A percentile compares a stretch with the other conserved stretches of the same genome.
These are phyloP conservation scores for Ophonus ardosiacus DNA, from an alignment of 2,888 invertebrate genomes.

Conservation along the genomic window DNA sequence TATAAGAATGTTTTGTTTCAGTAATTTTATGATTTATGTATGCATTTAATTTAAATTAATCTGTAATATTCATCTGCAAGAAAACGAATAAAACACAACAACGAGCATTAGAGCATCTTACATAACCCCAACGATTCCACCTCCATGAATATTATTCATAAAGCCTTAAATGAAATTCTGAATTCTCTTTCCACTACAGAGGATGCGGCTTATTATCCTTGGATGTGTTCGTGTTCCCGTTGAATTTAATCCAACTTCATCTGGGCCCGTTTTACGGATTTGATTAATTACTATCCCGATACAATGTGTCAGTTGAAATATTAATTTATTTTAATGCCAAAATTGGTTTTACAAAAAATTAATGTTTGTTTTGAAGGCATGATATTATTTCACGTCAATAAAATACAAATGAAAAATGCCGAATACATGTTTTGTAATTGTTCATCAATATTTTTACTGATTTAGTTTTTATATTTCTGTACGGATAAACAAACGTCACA, in stretches of 20 bases:
- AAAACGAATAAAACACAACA: background rate
- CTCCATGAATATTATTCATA: conserved; percentile 32
- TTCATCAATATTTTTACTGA: too few relatives aligned
- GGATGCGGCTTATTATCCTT: conserved; percentile 16
- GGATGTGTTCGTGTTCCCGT: conserved; percentile 6
- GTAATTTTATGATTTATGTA: too few relatives aligned
- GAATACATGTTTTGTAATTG: too few relatives aligned
- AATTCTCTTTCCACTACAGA: background rate
- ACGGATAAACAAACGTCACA: too few relatives aligned
- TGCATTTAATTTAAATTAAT: too few relatives aligned
- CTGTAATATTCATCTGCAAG: background rate
- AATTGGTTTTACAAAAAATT: background rate
- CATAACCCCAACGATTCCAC: background rate
- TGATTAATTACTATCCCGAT: conserved; percentile 45
- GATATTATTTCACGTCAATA: too few relatives aligned
- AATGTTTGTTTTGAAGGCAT: background rate
- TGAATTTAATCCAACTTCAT: conserved; percentile 14
- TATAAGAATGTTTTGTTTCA: too few relatives aligned
- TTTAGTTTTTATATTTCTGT: too few relatives aligned
- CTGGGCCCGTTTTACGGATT: conserved; percentile 8
- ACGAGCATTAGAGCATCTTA: background rate
- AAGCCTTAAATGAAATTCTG: conserved; percentile 32
- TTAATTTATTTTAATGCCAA: conserved; percentile 16
- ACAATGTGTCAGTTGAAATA: conserved; percentile 25
- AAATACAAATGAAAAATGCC: too few relatives aligned